Percentiles rank a stretch among this genome's conserved stretches.
Evolutionary conservation across 2,888 invertebrate species (phyloP).

Genomic region (Chalcis sispes): DNA sequence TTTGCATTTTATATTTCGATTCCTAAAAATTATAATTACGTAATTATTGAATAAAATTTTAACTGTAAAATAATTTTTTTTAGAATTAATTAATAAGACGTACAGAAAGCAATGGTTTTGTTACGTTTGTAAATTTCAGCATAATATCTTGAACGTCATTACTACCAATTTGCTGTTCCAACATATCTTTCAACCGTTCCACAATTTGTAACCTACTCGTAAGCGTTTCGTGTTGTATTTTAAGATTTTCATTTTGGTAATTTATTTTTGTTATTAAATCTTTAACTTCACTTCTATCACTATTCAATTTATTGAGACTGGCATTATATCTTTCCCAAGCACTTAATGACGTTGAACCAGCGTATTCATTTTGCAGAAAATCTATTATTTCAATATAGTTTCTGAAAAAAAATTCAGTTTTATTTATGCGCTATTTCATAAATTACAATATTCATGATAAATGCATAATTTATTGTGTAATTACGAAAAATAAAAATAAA

Average conservation of each 20-base stretch:
- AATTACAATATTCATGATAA: no score
- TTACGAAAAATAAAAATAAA: no score
- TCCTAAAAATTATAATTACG: constrained; percentile 60
- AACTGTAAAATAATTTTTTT: background rate
- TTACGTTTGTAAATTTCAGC: constrained; percentile 68
- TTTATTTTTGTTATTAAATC: constrained; percentile 61
- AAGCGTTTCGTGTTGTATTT: constrained; percentile 66
- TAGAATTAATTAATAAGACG: constrained; percentile 24
- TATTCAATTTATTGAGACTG: constrained; percentile 60
- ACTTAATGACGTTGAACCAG: constrained; percentile 67
- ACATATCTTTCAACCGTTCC: constrained; percentile 69
- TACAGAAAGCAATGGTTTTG: constrained; percentile 67
- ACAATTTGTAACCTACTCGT: constrained; percentile 68
- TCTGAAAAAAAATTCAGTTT: no score
- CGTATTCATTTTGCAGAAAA: constrained; percentile 69
- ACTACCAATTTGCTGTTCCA: constrained; percentile 71
- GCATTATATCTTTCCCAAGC: constrained; percentile 64
- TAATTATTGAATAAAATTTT: background rate
- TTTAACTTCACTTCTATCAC: constrained; percentile 61
- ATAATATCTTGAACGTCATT: constrained; percentile 66
- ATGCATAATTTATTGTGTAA: no score
- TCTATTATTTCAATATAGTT: constrained; percentile 66
- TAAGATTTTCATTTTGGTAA: constrained; percentile 62
- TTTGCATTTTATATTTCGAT: constrained; percentile 66
- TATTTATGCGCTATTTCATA: constrained; percentile 61